Percentiles rank a stretch among this genome's conserved stretches.
Evolutionary conservation across 2,113 vertebrate species (phyloP).

Genomic region (Scomber scombrus): DNA sequence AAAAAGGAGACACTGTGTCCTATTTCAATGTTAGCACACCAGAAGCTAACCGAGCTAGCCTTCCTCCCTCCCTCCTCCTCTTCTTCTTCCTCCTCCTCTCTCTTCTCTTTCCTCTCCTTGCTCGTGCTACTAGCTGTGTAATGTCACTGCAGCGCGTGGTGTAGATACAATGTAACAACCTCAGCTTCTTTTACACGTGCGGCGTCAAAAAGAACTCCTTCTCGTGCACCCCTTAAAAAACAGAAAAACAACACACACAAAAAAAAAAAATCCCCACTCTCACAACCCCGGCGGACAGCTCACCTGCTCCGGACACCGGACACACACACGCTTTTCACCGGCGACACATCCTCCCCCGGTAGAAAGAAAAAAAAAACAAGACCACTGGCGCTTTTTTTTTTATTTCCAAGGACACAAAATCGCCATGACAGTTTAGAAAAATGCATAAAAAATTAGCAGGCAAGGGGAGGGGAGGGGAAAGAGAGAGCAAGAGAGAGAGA

Average conservation of each 20-base stretch:
- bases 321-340: slow-evolving; percentile 60
- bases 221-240: slow-evolving; percentile 55
- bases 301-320: slow-evolving; percentile 81
- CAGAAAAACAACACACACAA: too few species aligned
- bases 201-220: slow-evolving; percentile 72
- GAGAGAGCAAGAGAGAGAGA: slow-evolving; percentile 26
- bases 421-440: slow-evolving; percentile 91
- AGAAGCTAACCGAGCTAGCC: slow-evolving; percentile 74
- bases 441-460: slow-evolving; percentile 88
- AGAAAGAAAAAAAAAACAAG: slow-evolving; percentile 8
- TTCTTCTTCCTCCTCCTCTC: too few species aligned
- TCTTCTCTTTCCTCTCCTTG: too few species aligned
- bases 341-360: slow-evolving; percentile 66
- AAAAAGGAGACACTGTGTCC: slow-evolving; percentile 71
- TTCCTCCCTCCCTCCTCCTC: not conserved
- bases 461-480: slow-evolving; percentile 64
- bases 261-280: too few species aligned
- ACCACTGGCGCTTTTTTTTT: slow-evolving; percentile 80
- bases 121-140: slow-evolving; percentile 72
- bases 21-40: slow-evolving; percentile 73
- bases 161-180: slow-evolving; percentile 70
- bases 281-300: slow-evolving; percentile 68
- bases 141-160: slow-evolving; percentile 82
- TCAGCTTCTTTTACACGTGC: slow-evolving; percentile 79
- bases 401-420: slow-evolving; percentile 89